Base-by-base conservation (phyloP, 2,888 invertebrate species). In the Pemphredon lugubris region DNA sequence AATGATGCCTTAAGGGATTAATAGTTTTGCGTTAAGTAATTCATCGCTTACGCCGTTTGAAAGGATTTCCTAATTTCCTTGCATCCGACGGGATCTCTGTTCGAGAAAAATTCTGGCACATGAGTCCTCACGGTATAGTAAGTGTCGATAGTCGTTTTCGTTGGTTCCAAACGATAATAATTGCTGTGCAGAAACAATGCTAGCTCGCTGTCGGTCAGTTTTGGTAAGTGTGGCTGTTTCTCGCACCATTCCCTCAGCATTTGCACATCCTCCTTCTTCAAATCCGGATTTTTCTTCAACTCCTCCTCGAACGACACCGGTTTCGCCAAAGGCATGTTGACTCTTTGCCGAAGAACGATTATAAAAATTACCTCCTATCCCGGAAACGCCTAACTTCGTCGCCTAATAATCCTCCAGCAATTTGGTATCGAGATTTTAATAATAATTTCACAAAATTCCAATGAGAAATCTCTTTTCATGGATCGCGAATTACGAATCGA, bases 151-250 rank as follows among this genome's bases (percentile, higher is more conserved):
- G 94, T 93, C 48, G 91, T 90, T 86, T 95, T 95, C 0, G 95
- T 91, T 14, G 93, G 91, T 76, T 94, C 95, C 54, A 94, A 90
- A 75, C 94, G 93, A 78, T 92, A 92, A 63, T 92, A 91, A 87
- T 95, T 94, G 83, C 94, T 94, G 87, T 95, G 93, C 75, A 93
- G 92, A 65, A 94, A 93, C 32, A 94, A 87, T 51, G 94, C 92
- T 7, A 94, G 90, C 70, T 93, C 93, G 51, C 91, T 81, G 65
- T 94, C 93, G 84, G 90, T 77, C 83, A 91, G 91, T 75, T 92
- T 86, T 0, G 94, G 92, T 60, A 95, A 87, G 86, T 95, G 94
- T 0, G 94, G 93, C 84, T 95, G 95, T n/a, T 93, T 93, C 5
- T 91, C 85, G 26, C 92, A 89, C 95, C 95, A 95, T 23, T 92